Evolutionary conservation across 2,113 vertebrate genomes (phyloP).

Genomic region (Scatophagus argus): DNA sequence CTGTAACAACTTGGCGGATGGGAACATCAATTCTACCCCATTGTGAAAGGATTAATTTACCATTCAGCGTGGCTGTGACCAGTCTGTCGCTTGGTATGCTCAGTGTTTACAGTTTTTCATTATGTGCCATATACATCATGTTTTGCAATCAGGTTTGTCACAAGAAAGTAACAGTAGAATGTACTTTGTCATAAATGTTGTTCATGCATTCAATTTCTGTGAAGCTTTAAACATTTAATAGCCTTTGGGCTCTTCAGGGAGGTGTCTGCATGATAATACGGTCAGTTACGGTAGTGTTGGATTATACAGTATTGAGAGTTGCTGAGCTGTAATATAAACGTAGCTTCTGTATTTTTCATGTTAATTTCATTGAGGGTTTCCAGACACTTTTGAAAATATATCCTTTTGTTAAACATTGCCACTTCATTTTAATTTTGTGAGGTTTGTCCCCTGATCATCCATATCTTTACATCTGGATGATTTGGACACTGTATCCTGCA

Average conservation of each 20-base stretch:
- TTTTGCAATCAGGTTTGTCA: not conserved
- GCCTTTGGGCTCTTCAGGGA: not conserved
- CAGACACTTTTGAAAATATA: not conserved
- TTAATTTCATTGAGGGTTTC: not conserved
- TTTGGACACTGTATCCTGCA: not conserved
- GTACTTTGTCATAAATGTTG: not conserved
- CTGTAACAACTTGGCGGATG: conserved; percentile 9
- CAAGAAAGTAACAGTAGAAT: not conserved
- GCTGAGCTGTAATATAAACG: not conserved
- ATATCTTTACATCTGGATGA: not conserved
- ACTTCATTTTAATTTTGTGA: not conserved
- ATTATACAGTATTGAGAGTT: not conserved
- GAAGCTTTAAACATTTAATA: not conserved
- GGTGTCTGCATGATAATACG: not conserved
- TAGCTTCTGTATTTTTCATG: not conserved
- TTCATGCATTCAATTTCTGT: not conserved
- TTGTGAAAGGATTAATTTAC: conserved; percentile 29
- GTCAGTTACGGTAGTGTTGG: not conserved
- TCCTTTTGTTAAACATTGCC: not conserved
- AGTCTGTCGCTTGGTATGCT: conserved; percentile 13
- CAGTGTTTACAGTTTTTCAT: not conserved
- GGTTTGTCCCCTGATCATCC: no score
- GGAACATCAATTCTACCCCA: conserved; percentile 29
- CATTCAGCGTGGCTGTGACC: conserved; percentile 38
- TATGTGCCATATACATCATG: not conserved